Evolutionary conservation across 2,113 vertebrate species (phyloP).

Genomic region (Conger conger): DNA sequence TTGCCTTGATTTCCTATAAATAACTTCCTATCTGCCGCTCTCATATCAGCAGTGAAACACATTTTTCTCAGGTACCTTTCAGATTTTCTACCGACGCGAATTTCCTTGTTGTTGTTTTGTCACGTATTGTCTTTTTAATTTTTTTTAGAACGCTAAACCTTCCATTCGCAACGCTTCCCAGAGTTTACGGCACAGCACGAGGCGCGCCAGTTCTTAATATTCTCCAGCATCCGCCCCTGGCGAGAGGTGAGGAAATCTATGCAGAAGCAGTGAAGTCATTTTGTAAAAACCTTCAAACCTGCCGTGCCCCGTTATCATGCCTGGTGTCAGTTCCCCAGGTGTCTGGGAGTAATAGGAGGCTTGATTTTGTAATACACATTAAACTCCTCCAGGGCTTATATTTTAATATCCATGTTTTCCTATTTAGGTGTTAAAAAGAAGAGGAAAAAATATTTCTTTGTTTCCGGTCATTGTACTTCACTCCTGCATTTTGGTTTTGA

Average conservation of each 20-base stretch:
- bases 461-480: slow-evolving; percentile 10
- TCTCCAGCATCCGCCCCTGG: slow-evolving; percentile 11
- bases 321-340: slow-evolving; percentile 20
- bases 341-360: slow-evolving; percentile 16
- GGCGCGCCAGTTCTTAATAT: slow-evolving; percentile 15
- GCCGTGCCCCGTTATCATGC: slow-evolving; percentile 23
- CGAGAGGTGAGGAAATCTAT: slow-evolving; percentile 24
- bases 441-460: not conserved
- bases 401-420: slow-evolving; percentile 31
- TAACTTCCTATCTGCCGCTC: slow-evolving; percentile 42
- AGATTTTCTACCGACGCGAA: slow-evolving; percentile 57
- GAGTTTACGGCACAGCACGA: not conserved
- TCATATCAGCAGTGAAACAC: slow-evolving; percentile 66
- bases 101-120: slow-evolving; percentile 57
- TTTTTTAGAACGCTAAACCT: slow-evolving; percentile 51
- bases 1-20: slow-evolving; percentile 15
- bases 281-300: slow-evolving; percentile 29
- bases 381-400: slow-evolving; percentile 74
- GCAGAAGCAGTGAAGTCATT: slow-evolving; percentile 27
- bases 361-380: slow-evolving; percentile 39
- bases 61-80: slow-evolving; percentile 53
- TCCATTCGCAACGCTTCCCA: slow-evolving; percentile 1
- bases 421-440: not conserved
- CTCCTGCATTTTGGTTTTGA: slow-evolving; percentile 1
- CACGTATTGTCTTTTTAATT: slow-evolving; percentile 23